phyloP scores from a whole-genome alignment of 2,797 vertebrate genomes.

The Fratercula arctica region DNA sequence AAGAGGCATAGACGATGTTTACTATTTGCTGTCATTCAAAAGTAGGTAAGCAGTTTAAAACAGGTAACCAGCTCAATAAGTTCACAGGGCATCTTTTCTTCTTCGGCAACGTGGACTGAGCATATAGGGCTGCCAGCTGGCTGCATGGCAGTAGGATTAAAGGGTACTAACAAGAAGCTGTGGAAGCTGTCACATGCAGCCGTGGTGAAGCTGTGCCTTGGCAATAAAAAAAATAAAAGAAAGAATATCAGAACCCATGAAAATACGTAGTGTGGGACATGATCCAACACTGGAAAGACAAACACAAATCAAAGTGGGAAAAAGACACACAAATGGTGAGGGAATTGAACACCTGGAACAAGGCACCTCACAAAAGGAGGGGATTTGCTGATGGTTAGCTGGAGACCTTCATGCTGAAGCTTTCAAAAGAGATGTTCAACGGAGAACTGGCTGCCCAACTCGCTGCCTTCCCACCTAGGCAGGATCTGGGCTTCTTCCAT shows the following conservation, averaged over 20 bases:
- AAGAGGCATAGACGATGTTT: neutral
- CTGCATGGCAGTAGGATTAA: neutral
- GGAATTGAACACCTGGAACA: neutral
- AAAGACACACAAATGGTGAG: neutral
- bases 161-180: neutral
- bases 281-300: neutral
- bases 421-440: neutral
- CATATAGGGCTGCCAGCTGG: neutral
- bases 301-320: neutral
- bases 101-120: neutral
- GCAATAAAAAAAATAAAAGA: neutral
- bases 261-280: neutral
- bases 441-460: neutral
- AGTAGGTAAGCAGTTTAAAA: neutral
- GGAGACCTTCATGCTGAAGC: neutral
- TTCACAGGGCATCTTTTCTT: neutral
- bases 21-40: neutral
- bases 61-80: neutral
- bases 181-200: neutral
- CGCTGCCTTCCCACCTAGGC: fast-evolving
- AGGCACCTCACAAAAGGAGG: neutral
- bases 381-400: neutral
- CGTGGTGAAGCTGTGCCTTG: neutral
- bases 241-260: neutral
- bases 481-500: neutral